phyloP scores from a whole-genome alignment of 1,140 invertebrate species.

The Delia radicum region DNA sequence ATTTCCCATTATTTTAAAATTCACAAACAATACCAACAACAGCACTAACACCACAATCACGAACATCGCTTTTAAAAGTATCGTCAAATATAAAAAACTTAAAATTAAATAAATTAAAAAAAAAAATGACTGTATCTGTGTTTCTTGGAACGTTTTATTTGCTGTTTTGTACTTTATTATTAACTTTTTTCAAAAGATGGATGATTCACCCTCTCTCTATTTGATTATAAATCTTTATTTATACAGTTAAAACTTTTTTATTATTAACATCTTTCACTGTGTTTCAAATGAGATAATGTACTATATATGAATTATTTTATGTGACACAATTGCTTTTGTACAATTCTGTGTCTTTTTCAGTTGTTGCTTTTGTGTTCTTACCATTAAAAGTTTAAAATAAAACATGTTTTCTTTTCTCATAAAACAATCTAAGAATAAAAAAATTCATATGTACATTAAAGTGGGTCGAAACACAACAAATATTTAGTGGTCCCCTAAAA shows the following conservation, averaged over 20 bases:
- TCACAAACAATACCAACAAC: neutral
- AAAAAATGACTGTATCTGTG: neutral
- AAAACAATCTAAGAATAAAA: neutral
- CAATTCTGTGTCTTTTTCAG: neutral
- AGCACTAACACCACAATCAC: neutral
- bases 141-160: neutral
- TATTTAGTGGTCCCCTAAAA: no score
- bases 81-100: neutral
- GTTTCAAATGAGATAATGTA: neutral
- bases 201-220: constrained; percentile 3
- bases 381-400: neutral
- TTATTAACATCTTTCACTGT: neutral
- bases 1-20: constrained; percentile 20
- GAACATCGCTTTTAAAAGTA: neutral
- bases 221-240: neutral
- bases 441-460: no score
- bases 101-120: neutral
- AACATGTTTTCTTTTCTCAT: neutral
- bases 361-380: constrained; percentile 1
- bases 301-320: neutral
- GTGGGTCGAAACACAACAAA: no score
- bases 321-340: constrained; percentile 1
- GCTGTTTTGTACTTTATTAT: neutral
- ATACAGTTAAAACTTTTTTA: neutral
- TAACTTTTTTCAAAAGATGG: neutral